Percentiles rank a stretch among this genome's conserved stretches.
Evolutionary conservation across 2,888 invertebrate species (phyloP).

Genomic region (Pilophorus perplexus): DNA sequence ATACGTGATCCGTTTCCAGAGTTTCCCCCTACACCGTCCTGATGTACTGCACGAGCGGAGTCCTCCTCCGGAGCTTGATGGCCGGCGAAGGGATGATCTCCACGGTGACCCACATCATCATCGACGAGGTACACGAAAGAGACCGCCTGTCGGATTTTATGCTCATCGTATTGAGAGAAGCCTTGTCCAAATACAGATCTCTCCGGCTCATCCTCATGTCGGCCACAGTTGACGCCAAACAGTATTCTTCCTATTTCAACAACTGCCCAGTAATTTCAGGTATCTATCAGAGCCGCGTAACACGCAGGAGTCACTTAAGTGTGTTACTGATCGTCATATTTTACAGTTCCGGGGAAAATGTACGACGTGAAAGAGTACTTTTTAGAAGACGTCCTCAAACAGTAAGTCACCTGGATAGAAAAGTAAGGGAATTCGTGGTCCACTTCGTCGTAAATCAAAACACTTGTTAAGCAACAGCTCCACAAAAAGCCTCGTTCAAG

Average conservation of each 20-base stretch:
- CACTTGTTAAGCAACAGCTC: too few relatives aligned
- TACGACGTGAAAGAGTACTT: constrained; percentile 73
- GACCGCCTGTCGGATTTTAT: constrained; percentile 92
- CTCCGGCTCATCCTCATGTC: constrained; percentile 90
- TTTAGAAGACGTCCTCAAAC: constrained; percentile 55
- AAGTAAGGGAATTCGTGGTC: background rate
- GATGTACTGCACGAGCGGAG: constrained; percentile 89
- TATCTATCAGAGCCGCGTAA: too few relatives aligned
- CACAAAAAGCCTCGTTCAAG: too few relatives aligned
- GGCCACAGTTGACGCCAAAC: constrained; percentile 81
- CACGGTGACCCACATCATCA: constrained; percentile 78
- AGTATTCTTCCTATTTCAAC: constrained; percentile 81
- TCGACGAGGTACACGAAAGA: constrained; percentile 95
- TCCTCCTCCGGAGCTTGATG: constrained; percentile 83
- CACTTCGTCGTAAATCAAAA: background rate
- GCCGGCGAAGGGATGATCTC: constrained; percentile 66
- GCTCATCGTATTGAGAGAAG: constrained; percentile 77
- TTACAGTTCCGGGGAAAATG: constrained; percentile 68
- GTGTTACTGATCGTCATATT: too few relatives aligned
- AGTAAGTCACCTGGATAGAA: constrained; percentile 44
- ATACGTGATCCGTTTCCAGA: background rate
- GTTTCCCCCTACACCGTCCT: constrained; percentile 67
- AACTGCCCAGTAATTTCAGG: constrained; percentile 67
- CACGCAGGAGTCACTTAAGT: too few relatives aligned
- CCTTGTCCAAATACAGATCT: constrained; percentile 65